Percentiles rank a stretch among this genome's conserved stretches.
phyloP scores from a whole-genome alignment of 2,888 invertebrate species.

The Brassicogethes aeneus region DNA sequence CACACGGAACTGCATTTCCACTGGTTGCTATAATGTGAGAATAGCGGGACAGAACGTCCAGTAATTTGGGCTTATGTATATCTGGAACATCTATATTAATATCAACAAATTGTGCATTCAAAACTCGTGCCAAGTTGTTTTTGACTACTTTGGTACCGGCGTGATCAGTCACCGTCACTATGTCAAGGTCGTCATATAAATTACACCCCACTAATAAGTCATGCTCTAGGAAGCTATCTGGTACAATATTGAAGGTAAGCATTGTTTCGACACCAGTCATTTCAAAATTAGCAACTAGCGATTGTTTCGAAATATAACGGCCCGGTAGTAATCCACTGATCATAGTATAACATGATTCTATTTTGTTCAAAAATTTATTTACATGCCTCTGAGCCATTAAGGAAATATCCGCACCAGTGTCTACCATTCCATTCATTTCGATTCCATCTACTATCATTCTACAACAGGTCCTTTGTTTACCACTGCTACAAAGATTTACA shows the following conservation, averaged over 20 bases:
- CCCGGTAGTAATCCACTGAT: no score
- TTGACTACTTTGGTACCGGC: no score
- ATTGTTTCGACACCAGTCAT: slow-evolving; percentile 9
- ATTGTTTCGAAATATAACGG: slow-evolving; percentile 5
- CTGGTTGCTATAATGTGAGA: slow-evolving; percentile 4
- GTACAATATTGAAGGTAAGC: slow-evolving; percentile 8
- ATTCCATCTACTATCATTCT: slow-evolving; percentile 3
- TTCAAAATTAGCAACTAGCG: slow-evolving; percentile 8
- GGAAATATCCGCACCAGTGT: slow-evolving; percentile 13
- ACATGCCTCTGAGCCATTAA: slow-evolving; percentile 10
- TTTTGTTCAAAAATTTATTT: slow-evolving; percentile 4
- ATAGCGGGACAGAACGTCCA: slow-evolving; percentile 5
- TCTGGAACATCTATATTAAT: slow-evolving; percentile 5
- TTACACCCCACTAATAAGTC: slow-evolving; percentile 10
- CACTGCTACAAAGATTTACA: slow-evolving; percentile 8
- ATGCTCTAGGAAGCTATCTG: slow-evolving; percentile 8
- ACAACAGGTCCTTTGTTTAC: not conserved
- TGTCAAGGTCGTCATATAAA: slow-evolving; percentile 6
- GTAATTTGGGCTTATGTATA: not conserved
- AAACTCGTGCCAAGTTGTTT: no score
- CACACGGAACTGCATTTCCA: no score
- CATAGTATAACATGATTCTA: no score
- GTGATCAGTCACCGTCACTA: slow-evolving; percentile 4
- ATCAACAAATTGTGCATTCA: no score
- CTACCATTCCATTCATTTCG: slow-evolving; percentile 3